These are phyloP conservation scores for Eupithecia exiguata DNA, from an alignment of 2,888 invertebrate genomes.

Conservation along the genomic window DNA sequence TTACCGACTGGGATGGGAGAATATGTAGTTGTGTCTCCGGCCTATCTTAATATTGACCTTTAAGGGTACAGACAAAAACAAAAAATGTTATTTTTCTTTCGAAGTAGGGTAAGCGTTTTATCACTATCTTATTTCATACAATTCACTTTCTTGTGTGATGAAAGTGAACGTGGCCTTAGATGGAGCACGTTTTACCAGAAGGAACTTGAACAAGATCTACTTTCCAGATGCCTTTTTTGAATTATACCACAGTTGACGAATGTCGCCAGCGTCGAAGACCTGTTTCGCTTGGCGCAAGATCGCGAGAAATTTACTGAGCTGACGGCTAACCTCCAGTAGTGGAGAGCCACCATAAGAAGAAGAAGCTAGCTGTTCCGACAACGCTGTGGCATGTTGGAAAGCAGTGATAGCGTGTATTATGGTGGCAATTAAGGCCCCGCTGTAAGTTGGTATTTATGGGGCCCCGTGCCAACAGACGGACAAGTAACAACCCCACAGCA, in stretches of 20 bases:
- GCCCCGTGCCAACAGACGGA: conserved; percentile 18
- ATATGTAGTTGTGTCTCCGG: not conserved
- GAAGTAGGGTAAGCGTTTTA: too few species aligned
- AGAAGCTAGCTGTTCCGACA: not conserved
- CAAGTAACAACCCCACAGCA: conserved; percentile 4
- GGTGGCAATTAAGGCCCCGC: conserved; percentile 38
- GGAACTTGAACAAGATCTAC: not conserved
- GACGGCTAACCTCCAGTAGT: too few species aligned
- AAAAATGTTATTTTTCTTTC: too few species aligned
- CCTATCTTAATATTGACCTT: not conserved
- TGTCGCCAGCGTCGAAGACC: too few species aligned
- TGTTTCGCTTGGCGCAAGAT: too few species aligned
- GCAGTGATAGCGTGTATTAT: conserved; percentile 44
- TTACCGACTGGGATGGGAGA: not conserved
- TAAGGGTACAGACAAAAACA: not conserved
- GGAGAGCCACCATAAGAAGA: too few species aligned
- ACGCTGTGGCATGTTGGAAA: conserved; percentile 31
- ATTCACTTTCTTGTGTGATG: too few species aligned
- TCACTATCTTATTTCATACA: too few species aligned
- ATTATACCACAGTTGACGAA: too few species aligned
- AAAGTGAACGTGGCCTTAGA: not conserved
- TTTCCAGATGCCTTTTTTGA: not conserved
- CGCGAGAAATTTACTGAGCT: too few species aligned
- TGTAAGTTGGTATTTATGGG: conserved; percentile 31
- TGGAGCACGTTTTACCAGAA: not conserved